Base-by-base conservation (phyloP, 2,797 vertebrate species). In the Astyanax mexicanus region DNA sequence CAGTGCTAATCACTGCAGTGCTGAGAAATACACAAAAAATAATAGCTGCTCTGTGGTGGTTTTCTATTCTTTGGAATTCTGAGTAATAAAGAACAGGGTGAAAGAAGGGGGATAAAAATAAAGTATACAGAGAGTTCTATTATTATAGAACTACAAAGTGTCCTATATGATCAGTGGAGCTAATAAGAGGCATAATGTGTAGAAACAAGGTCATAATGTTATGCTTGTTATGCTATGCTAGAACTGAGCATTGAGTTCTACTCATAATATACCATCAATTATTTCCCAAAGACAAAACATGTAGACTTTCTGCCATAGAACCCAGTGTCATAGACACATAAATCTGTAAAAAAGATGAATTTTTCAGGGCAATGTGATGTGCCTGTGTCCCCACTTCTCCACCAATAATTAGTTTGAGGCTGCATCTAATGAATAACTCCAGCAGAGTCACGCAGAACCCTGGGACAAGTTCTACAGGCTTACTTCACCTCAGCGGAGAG, bases 371-470 rank as follows among this genome's bases (percentile, higher is more conserved):
- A 21, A 27, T 15, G 7, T 45, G 17, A 4, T 1, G 40, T 9
- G 40, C 25, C 21, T 45, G 38, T 45, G 40, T 25, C 21, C 15
- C 45, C 21, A 23, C 61, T 32, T 64, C 40, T n/a, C 32, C 19
- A 10, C 62, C 42, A 64, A 64, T 64, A 64, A 45, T 65, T 65
- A 65, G 12, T 25, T 27, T 23, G 60, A 42, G 60, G 60, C 19
- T 62, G 11, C 6, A 23, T 62, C 37, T 42, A 62, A 62, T 62
- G 60, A 25, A 62, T 62, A 21, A 40, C 61, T 40, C n/a, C 8
- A 19, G 32, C 9, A 61, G 58, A 38, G 58, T 25, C 51, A 27
- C 51, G 9, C 9, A 25, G 51, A 54, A 51, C 58, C 13, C 3
- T 40, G 21, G 19, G 37, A 42, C 60, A 40, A 19, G 11, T 4